These are phyloP conservation scores for Erebia aethiops DNA, from an alignment of 2,888 invertebrate genomes.

Conservation along the genomic window DNA sequence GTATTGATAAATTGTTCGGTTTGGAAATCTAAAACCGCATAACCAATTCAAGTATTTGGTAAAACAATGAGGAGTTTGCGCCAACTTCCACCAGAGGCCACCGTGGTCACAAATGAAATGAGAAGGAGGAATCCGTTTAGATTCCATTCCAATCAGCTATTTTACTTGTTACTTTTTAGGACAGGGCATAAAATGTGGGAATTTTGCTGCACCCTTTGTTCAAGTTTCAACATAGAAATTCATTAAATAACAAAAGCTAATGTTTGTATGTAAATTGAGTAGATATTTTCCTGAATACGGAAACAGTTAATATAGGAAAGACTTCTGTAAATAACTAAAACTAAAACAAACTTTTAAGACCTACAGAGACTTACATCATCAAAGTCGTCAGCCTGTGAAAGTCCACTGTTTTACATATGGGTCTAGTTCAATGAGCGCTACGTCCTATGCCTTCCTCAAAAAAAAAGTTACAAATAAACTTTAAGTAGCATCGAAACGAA, in stretches of 20 bases:
- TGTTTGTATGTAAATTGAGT: background rate
- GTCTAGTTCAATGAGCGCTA: too few relatives aligned
- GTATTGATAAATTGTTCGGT: conserved; percentile 22
- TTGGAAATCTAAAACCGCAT: conserved; percentile 17
- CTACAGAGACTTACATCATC: too few relatives aligned
- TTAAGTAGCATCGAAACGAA: background rate
- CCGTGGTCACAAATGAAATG: conserved; percentile 17
- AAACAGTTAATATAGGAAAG: too few relatives aligned
- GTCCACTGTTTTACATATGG: too few relatives aligned
- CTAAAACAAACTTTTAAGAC: too few relatives aligned
- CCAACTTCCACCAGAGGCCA: conserved; percentile 9
- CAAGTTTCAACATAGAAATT: background rate
- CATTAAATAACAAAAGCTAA: background rate
- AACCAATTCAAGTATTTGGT: conserved; percentile 15
- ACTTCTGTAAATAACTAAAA: too few relatives aligned
- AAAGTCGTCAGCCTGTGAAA: too few relatives aligned
- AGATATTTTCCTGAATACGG: too few relatives aligned
- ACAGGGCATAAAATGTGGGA: background rate
- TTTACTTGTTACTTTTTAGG: conserved; percentile 11
- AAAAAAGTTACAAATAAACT: background rate
- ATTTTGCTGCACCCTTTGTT: background rate
- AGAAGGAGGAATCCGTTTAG: background rate
- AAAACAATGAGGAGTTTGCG: conserved; percentile 19
- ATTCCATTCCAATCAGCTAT: conserved; percentile 9
- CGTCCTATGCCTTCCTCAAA: too few relatives aligned